Conservation (phyloP, 2,888 invertebrate species). For the Drosophila tripunctata region DNA sequence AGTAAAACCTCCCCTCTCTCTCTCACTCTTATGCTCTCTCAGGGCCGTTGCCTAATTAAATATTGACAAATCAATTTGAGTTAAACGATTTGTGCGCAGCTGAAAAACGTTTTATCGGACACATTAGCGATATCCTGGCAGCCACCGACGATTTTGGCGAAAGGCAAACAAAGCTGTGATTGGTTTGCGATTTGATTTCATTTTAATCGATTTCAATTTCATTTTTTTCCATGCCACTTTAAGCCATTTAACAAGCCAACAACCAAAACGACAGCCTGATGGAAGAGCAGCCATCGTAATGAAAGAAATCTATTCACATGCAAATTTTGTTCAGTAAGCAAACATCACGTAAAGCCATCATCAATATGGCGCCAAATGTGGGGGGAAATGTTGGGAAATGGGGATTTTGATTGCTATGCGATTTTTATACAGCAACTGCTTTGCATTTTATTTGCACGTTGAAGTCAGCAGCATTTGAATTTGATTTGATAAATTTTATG, state of each 20-base stretch:
- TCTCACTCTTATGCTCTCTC: neutral
- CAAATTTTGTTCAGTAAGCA: slow-evolving; percentile 64
- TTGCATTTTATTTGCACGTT: slow-evolving; percentile 66
- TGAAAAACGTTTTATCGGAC: slow-evolving; percentile 36
- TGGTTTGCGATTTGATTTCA: slow-evolving; percentile 72
- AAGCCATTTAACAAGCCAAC: slow-evolving; percentile 32
- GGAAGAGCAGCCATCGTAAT: slow-evolving; percentile 44
- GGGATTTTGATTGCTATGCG: slow-evolving; percentile 58
- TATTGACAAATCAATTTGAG: slow-evolving; percentile 80
- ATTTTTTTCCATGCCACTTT: slow-evolving; percentile 46
- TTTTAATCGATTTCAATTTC: slow-evolving; percentile 71
- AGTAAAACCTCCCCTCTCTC: neutral
- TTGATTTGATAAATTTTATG: slow-evolving; percentile 80
- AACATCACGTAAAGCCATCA: slow-evolving; percentile 65
- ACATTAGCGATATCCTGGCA: slow-evolving; percentile 47
- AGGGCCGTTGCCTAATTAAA: slow-evolving; percentile 68
- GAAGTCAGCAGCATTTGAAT: slow-evolving; percentile 57
- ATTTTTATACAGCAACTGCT: slow-evolving; percentile 63
- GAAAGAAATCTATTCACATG: slow-evolving; percentile 69
- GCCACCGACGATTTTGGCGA: slow-evolving; percentile 25
- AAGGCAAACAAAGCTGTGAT: slow-evolving; percentile 75
- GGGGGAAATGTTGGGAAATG: neutral
- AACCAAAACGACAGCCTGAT: slow-evolving; percentile 46
- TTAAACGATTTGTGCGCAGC: slow-evolving; percentile 78
- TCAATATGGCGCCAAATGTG: slow-evolving; percentile 54